A percentile compares a stretch with the other conserved stretches of the same genome.
These are phyloP conservation scores for Microctenopoma stevenorrisi DNA, from an alignment of 2,797 vertebrate genomes.

Conservation along the genomic window DNA sequence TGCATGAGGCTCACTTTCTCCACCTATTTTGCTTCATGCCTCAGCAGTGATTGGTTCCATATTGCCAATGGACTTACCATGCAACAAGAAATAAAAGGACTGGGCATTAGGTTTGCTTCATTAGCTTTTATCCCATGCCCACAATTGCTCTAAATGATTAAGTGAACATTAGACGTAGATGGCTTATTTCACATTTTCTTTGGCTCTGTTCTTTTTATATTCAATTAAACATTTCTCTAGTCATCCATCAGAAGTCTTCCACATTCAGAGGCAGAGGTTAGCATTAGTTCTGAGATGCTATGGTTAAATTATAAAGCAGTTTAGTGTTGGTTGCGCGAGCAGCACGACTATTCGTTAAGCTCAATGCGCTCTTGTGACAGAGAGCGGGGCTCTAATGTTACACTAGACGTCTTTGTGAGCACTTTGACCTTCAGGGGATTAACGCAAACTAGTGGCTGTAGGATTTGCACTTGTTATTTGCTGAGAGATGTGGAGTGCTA, in stretches of 20 bases:
- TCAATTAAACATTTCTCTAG: slow-evolving; percentile 43
- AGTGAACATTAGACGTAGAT: slow-evolving; percentile 24
- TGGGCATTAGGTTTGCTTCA: slow-evolving; percentile 62
- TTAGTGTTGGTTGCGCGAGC: slow-evolving; percentile 1
- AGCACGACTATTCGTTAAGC: slow-evolving; percentile 19
- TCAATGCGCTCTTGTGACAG: slow-evolving; percentile 20
- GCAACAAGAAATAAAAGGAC: slow-evolving; percentile 48
- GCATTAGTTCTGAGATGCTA: slow-evolving; percentile 4
- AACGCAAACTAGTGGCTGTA: slow-evolving; percentile 10
- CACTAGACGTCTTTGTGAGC: neutral
- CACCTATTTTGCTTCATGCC: slow-evolving; percentile 51
- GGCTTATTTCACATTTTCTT: slow-evolving; percentile 54
- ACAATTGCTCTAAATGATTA: slow-evolving; percentile 42
- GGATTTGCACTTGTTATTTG: slow-evolving; percentile 27
- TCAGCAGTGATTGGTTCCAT: slow-evolving; percentile 70
- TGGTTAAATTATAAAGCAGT: slow-evolving; percentile 36
- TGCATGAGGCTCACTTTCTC: slow-evolving; percentile 15
- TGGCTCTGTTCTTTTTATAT: slow-evolving; percentile 46
- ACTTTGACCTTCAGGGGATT: slow-evolving; percentile 29
- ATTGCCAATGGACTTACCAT: slow-evolving; percentile 54
- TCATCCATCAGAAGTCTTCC: slow-evolving; percentile 34
- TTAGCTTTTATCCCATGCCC: slow-evolving; percentile 51
- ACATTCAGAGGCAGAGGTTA: neutral
- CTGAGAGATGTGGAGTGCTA: neutral
- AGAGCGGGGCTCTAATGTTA: slow-evolving; percentile 17